Percentiles rank a stretch among this genome's conserved stretches.
These are phyloP conservation scores for Antechinus flavipes DNA, from an alignment of 2,113 vertebrate species.

Conservation along the genomic window DNA sequence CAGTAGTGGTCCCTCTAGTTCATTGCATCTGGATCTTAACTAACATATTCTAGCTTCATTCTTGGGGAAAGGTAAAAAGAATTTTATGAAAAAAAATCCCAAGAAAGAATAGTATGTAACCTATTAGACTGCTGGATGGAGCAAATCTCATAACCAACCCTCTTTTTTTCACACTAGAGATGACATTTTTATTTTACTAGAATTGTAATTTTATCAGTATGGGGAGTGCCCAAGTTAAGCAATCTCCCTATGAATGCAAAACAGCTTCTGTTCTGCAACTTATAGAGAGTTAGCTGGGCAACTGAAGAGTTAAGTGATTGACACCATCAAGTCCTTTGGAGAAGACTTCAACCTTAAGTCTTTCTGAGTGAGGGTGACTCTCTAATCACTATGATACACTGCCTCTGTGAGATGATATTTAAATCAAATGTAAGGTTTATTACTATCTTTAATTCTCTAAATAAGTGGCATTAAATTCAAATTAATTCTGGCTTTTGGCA, in stretches of 20 bases:
- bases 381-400: not conserved
- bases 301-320: not conserved
- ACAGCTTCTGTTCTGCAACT: not conserved
- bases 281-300: not conserved
- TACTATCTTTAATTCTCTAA: not conserved
- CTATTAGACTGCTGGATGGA: conserved; percentile 5
- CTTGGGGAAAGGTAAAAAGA: conserved; percentile 31
- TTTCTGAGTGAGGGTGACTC: not conserved
- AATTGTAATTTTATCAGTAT: not conserved
- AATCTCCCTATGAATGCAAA: not conserved
- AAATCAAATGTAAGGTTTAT: conserved; percentile 22
- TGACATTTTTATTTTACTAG: not conserved
- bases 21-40: not conserved
- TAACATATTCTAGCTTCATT: not conserved
- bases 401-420: not conserved
- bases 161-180: conserved; percentile 18
- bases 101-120: conserved; percentile 34
- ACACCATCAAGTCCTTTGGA: not conserved
- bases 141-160: not conserved
- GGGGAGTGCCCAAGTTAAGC: not conserved
- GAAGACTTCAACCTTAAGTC: not conserved
- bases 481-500: not conserved
- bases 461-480: not conserved
- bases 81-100: conserved; percentile 4
- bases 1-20: not conserved